Base-by-base conservation (phyloP, 1,140 invertebrate genomes). In the Aphelenchoides fujianensis region DNA sequence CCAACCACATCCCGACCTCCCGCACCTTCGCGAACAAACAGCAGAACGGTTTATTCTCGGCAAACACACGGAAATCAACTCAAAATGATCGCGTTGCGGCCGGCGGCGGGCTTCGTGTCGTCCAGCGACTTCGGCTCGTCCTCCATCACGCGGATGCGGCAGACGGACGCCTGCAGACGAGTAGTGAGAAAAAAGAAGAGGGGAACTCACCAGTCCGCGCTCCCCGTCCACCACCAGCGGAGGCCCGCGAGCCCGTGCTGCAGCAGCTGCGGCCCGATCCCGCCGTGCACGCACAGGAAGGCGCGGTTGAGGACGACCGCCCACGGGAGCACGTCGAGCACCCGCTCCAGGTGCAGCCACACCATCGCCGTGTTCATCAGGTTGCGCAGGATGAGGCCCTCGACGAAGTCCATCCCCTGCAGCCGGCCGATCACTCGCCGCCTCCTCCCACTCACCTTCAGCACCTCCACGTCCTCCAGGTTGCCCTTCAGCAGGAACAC, bases 1-100 rank as follows among this genome's bases (percentile, higher is more conserved):
- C n/a, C n/a, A n/a, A n/a, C n/a, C n/a, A n/a, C n/a, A n/a, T n/a
- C n/a, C n/a, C n/a, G n/a, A n/a, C n/a, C n/a, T n/a, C n/a, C n/a
- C n/a, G n/a, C n/a, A n/a, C n/a, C n/a, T n/a, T n/a, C n/a, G n/a
- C n/a, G n/a, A n/a, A n/a, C n/a, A n/a, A n/a, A n/a, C n/a, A n/a
- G n/a, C n/a, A n/a, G n/a, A n/a, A n/a, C n/a, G n/a, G n/a, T n/a
- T n/a, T n/a, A n/a, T n/a, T n/a, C n/a, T n/a, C n/a, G n/a, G n/a
- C n/a, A n/a, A n/a, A n/a, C n/a, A n/a, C n/a, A n/a, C n/a, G n/a
- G n/a, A n/a, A n/a, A n/a, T n/a, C n/a, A n/a, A n/a, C n/a, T n/a
- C n/a, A 70, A 3, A 70, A 67, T 27, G n/a, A 70, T 70, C 0
- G 69, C 69, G 54, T 70, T 70, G 27, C 61, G 19, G 48, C 69